Percentiles rank a stretch among this genome's conserved stretches.
Evolutionary conservation across 2,113 vertebrate genomes (phyloP).

Genomic region (Numenius arquata): DNA sequence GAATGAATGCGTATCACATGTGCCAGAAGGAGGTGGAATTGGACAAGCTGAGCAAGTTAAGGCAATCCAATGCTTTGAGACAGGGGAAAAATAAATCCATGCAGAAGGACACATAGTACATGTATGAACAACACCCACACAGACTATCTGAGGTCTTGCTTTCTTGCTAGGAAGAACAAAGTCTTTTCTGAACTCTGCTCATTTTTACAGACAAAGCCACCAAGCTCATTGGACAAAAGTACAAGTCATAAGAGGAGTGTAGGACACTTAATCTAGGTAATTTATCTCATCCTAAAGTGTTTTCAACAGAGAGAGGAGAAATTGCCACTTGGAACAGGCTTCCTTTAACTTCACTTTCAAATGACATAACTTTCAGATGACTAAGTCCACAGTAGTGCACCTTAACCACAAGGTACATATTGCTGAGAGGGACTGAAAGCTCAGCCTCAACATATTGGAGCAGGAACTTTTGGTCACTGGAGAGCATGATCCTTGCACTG

Average conservation of each 20-base stretch:
- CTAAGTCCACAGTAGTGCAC: not conserved
- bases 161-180: not conserved
- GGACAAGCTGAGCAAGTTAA: not conserved
- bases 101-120: not conserved
- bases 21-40: not conserved
- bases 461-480: not conserved
- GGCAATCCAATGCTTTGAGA: not conserved
- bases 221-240: not conserved
- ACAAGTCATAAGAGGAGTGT: not conserved
- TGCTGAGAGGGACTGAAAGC: not conserved
- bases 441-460: not conserved
- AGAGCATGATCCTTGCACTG: not conserved
- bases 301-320: not conserved
- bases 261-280: not conserved
- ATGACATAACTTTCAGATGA: not conserved
- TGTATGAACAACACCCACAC: not conserved
- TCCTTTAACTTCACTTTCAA: not conserved
- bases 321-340: not conserved
- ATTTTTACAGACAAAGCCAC: not conserved
- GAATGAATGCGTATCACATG: not conserved
- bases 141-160: not conserved
- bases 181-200: not conserved
- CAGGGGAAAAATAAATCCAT: not conserved
- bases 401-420: not conserved
- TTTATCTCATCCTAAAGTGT: not conserved